Conservation (phyloP, 1,140 invertebrate species). For the Varroa destructor region DNA sequence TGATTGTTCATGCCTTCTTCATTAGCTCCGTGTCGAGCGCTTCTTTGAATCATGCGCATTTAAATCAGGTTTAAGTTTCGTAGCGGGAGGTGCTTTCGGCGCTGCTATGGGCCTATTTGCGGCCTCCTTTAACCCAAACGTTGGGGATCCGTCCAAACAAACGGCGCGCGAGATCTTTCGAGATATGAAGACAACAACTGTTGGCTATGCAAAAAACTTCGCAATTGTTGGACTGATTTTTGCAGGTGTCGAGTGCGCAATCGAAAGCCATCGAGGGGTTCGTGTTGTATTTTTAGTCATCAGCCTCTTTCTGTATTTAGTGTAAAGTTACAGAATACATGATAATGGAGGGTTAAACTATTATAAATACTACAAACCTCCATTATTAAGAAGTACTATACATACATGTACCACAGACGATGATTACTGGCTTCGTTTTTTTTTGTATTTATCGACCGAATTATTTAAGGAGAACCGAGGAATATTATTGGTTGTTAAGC, state of each 20-base stretch:
- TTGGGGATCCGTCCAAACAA: conserved; percentile 64
- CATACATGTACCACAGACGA: too few species aligned
- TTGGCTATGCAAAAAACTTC: conserved; percentile 94
- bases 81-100: conserved; percentile 79
- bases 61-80: conserved; percentile 75
- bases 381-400: too few species aligned
- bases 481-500: too few species aligned
- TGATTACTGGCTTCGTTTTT: too few species aligned
- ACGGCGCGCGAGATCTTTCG: conserved; percentile 64
- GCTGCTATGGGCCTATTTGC: conserved; percentile 86
- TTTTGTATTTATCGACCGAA: too few species aligned
- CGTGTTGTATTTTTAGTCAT: conserved; percentile 36
- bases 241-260: conserved; percentile 75
- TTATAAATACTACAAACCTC: too few species aligned
- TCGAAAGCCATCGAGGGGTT: conserved; percentile 57
- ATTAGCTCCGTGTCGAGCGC: conserved; percentile 50
- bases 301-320: too few species aligned
- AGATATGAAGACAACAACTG: conserved; percentile 79
- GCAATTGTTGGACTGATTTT: conserved; percentile 84
- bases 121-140: conserved; percentile 80
- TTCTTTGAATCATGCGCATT: conserved; percentile 81
- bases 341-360: background rate
- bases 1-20: background rate
- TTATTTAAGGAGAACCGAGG: too few species aligned
- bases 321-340: conserved; percentile 15